Percentiles rank a stretch among this genome's conserved stretches.
Conservation (phyloP, 2,888 invertebrate species). For the Agriopis leucophaearia region DNA sequence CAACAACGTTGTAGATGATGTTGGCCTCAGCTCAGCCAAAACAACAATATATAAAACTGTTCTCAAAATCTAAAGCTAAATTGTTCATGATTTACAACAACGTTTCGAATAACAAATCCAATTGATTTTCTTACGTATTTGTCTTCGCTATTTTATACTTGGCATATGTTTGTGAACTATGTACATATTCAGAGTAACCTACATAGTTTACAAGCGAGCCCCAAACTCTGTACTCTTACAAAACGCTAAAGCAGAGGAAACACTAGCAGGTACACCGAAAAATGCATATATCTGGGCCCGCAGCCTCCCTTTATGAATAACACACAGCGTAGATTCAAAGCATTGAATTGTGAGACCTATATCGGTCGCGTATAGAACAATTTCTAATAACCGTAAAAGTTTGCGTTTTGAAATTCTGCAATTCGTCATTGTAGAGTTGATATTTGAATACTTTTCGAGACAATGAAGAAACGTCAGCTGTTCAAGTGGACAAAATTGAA, state of each 20-base stretch:
- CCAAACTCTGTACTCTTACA: background rate
- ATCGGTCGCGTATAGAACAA: background rate
- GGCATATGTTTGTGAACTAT: conserved; percentile 10
- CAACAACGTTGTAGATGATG: conserved; percentile 1
- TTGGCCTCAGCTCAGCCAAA: conserved; percentile 4
- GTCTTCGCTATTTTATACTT: conserved; percentile 14
- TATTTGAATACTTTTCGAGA: too few relatives aligned
- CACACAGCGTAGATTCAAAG: too few relatives aligned
- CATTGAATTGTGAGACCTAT: background rate
- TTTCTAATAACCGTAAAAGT: too few relatives aligned
- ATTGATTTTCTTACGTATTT: conserved; percentile 35
- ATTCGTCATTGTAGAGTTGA: too few relatives aligned
- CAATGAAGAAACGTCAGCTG: too few relatives aligned
- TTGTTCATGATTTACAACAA: conserved; percentile 54
- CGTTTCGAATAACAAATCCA: conserved; percentile 36
- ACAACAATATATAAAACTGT: conserved; percentile 14
- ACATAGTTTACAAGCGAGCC: conserved; percentile 13
- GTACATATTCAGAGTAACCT: background rate
- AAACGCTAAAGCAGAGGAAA: conserved; percentile 41
- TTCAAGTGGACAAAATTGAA: too few relatives aligned
- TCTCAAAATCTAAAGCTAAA: conserved; percentile 38
- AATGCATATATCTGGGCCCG: conserved; percentile 51
- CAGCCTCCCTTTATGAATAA: background rate
- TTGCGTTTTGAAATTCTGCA: too few relatives aligned
- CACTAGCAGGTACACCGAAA: conserved; percentile 55